Evolutionary conservation across 2,797 vertebrate genomes (phyloP), one percentile per base, ranked within the genome.

Genomic region (Pangasius larnaudii): DNA sequence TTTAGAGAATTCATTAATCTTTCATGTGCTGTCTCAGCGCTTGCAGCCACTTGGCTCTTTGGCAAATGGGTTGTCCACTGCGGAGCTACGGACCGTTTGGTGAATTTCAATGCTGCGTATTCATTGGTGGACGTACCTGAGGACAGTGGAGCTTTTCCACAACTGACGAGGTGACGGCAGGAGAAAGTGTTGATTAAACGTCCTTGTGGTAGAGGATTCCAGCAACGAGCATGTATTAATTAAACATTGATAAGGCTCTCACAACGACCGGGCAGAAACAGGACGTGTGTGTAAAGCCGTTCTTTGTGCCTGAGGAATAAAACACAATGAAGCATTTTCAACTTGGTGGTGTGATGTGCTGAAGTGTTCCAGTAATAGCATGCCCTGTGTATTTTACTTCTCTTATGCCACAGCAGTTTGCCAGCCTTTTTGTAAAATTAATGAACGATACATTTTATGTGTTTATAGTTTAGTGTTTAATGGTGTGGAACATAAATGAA

Each of bases 121-220:
- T 93, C 92, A 91, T 93, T 90, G 87, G 90, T 91, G 88, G 90
- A 77, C 42, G 88, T 91, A 89, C 92, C 92, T 91, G 95, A 71
- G 94, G 94, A 94, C 92, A 93, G 88, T 91, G 90, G 87, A 91
- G 87, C 93, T 89, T 84, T 91, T 86, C 89, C 91, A 18, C 91
- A 63, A 42, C 93, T 92, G 92, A 90, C 91, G 22, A 90, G 93
- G 91, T 92, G 93, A 93, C 94, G 93, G 94, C 93, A 90, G 90
- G 92, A 93, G 89, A 94, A 94, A 93, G 93, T 92, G 94, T 94
- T 96, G 95, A 95, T 96, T 95, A 95, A 95, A 95, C 93, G 92
- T 92, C 87, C 3, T 85, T 90, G 90, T 75, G 91, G 94, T 92
- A 94, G 79, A 85, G 91, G 92, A 82, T 89, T 88, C 91, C 92